These are phyloP conservation scores for Rhynchophorus ferrugineus DNA, from an alignment of 1,140 invertebrate genomes.

Conservation along the genomic window DNA sequence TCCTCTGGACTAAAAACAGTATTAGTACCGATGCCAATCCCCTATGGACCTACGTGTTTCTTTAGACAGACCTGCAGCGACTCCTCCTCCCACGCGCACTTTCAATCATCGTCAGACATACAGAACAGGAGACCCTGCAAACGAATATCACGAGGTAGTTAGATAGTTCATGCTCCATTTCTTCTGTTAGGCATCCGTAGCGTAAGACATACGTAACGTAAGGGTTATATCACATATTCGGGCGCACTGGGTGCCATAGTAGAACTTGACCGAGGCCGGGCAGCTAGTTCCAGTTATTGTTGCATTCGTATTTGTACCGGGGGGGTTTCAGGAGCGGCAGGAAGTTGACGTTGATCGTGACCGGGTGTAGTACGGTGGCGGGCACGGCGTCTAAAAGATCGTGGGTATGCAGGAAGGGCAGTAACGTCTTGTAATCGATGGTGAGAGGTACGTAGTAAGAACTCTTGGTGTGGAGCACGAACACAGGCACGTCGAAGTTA, in stretches of 20 bases:
- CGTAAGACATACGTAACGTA: neutral
- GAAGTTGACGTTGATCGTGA: constrained; percentile 86
- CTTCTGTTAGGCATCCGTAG: neutral
- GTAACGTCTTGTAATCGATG: constrained; percentile 68
- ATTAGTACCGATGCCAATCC: neutral
- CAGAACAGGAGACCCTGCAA: no score
- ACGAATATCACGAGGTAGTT: neutral
- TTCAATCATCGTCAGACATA: no score
- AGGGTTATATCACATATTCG: neutral
- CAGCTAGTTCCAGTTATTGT: constrained; percentile 26
- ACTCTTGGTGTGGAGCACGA: constrained; percentile 74
- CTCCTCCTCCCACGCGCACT: neutral
- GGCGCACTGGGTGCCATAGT: neutral
- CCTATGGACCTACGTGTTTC: neutral
- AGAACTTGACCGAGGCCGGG: neutral
- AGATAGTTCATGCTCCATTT: neutral
- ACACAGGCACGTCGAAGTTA: constrained; percentile 60
- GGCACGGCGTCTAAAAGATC: constrained; percentile 50
- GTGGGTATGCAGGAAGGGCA: constrained; percentile 58
- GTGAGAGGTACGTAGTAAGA: constrained; percentile 88
- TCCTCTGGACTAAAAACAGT: neutral
- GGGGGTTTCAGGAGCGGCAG: constrained; percentile 21
- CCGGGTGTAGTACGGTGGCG: constrained; percentile 72
- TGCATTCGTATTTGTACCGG: constrained; percentile 27
- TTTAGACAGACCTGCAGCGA: neutral